Percentiles rank a stretch among this genome's conserved stretches.
Conservation (phyloP, 2,113 vertebrate genomes). For the Ariopsis seemanni region DNA sequence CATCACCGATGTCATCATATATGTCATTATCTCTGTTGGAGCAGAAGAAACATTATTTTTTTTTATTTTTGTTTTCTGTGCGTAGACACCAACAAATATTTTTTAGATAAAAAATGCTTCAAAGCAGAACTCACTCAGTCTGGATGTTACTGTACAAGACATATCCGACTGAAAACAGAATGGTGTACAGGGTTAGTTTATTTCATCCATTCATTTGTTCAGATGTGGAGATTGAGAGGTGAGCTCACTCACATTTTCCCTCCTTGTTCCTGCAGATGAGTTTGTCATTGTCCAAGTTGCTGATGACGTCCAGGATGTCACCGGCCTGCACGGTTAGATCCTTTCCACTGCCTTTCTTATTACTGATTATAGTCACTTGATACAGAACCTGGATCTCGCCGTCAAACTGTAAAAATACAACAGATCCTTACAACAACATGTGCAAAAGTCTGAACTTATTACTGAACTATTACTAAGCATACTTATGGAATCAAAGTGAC, state of each 20-base stretch:
- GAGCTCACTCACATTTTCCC: slow-evolving; percentile 85
- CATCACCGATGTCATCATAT: slow-evolving; percentile 90
- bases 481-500: too few species aligned
- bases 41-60: slow-evolving; percentile 30
- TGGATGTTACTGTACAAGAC: slow-evolving; percentile 76
- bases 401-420: slow-evolving; percentile 76
- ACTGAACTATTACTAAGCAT: too few species aligned
- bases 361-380: slow-evolving; percentile 68
- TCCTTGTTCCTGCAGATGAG: slow-evolving; percentile 90
- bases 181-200: neutral
- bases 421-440: neutral
- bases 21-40: slow-evolving; percentile 86
- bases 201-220: neutral
- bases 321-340: slow-evolving; percentile 83
- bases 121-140: slow-evolving; percentile 79
- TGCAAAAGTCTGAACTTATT: neutral
- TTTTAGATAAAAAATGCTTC: neutral
- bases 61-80: neutral
- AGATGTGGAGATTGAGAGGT: neutral
- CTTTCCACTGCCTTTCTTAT: slow-evolving; percentile 79
- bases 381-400: slow-evolving; percentile 86
- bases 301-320: slow-evolving; percentile 83
- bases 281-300: slow-evolving; percentile 78
- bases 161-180: slow-evolving; percentile 82
- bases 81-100: neutral